These are phyloP conservation scores for Xanthorhoe spadicearia DNA, from an alignment of 2,888 invertebrate species.

Conservation along the genomic window DNA sequence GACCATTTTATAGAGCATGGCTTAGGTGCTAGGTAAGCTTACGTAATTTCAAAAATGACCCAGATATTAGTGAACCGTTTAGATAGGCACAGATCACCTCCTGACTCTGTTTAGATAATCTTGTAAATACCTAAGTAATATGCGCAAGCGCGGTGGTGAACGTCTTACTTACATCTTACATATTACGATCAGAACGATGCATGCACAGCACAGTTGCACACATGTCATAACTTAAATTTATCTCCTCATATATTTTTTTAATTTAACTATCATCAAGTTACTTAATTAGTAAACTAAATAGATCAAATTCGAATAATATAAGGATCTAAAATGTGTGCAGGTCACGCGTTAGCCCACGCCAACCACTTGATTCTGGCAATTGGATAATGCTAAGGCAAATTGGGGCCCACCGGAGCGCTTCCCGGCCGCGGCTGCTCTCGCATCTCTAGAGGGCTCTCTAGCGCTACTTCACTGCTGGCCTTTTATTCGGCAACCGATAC, in stretches of 20 bases:
- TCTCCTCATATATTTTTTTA: too few species aligned
- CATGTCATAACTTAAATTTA: too few species aligned
- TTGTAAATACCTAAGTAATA: too few species aligned
- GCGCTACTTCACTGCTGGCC: slow-evolving; percentile 64
- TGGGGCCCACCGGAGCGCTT: slow-evolving; percentile 78
- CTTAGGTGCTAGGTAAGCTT: too few species aligned
- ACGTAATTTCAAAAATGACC: too few species aligned
- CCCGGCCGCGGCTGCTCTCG: slow-evolving; percentile 59
- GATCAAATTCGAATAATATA: slow-evolving; percentile 35
- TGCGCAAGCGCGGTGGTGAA: too few species aligned
- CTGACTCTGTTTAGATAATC: too few species aligned
- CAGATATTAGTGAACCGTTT: too few species aligned
- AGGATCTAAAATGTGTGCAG: slow-evolving; percentile 63
- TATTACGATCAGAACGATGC: background rate
- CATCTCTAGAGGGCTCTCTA: slow-evolving; percentile 70
- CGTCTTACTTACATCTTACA: too few species aligned
- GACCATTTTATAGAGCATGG: too few species aligned
- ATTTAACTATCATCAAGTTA: too few species aligned
- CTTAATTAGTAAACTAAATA: slow-evolving; percentile 9
- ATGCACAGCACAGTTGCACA: background rate
- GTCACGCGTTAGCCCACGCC: slow-evolving; percentile 83
- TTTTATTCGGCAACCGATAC: slow-evolving; percentile 55
- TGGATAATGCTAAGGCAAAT: slow-evolving; percentile 79
- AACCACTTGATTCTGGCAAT: slow-evolving; percentile 79
- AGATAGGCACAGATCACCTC: too few species aligned